Evolutionary conservation across 2,797 vertebrate species (phyloP).

Genomic region (Lates japonicus): DNA sequence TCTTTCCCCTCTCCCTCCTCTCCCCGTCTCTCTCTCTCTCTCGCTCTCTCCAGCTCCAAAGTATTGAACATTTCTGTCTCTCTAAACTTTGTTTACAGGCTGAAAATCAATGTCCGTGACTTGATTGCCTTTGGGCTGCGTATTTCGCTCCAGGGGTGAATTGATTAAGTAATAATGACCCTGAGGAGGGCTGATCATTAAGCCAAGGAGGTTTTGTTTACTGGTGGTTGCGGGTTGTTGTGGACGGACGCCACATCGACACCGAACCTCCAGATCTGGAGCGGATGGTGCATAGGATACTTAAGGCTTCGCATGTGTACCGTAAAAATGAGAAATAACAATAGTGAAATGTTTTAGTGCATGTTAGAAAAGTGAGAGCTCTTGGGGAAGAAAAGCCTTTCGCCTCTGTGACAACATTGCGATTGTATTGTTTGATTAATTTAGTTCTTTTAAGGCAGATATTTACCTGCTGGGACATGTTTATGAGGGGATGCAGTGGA

Average conservation of each 20-base stretch:
- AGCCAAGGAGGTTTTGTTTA: constrained; percentile 84
- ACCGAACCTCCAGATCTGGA: constrained; percentile 63
- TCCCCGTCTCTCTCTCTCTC: constrained; percentile 30
- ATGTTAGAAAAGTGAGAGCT: constrained; percentile 9
- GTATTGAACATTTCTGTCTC: constrained; percentile 88
- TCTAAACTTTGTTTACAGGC: constrained; percentile 91
- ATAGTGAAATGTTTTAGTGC: background rate
- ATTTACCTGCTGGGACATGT: constrained; percentile 25
- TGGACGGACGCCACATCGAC: constrained; percentile 71
- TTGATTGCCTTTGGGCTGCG: constrained; percentile 88
- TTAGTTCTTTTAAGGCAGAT: constrained; percentile 5
- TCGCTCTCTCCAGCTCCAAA: constrained; percentile 70
- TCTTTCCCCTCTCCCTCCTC: constrained; percentile 40
- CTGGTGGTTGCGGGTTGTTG: constrained; percentile 74
- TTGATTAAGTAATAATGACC: constrained; percentile 96
- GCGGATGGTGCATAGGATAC: constrained; percentile 31
- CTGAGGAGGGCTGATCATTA: constrained; percentile 88
- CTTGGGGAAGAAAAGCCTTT: background rate
- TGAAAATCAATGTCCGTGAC: constrained; percentile 88
- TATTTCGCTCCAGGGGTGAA: constrained; percentile 91
- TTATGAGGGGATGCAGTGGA: constrained; percentile 31
- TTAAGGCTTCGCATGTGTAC: constrained; percentile 29
- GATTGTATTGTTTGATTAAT: constrained; percentile 5
- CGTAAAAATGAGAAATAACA: background rate
- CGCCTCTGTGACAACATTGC: background rate